Evolutionary conservation across 2,797 vertebrate species (phyloP), one percentile per base, ranked within the genome.

Genomic region (Spondyliosoma cantharus): DNA sequence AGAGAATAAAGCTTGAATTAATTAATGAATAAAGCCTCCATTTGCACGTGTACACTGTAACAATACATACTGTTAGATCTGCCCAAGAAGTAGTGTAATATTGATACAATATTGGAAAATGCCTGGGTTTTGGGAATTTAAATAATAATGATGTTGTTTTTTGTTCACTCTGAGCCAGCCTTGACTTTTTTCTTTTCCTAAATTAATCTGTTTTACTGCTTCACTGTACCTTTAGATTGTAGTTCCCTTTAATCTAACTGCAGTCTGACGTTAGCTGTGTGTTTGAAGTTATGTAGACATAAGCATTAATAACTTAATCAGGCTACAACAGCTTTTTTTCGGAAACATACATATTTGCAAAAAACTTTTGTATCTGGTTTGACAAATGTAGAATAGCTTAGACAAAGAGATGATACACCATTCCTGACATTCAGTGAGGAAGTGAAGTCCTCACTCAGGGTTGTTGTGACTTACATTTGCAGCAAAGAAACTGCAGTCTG

Each of bases 381-480:
- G 5, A 61, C 16, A 48, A 24, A n/a, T 50, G 49, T 13, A 20
- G 58, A 68, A 16, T 25, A 43, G 32, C 24, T 76, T 1, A 25
- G 14, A 56, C 20, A 64, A 25, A 67, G 69, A 67, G 16, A 27
- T 27, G 25, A 63, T 57, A 29, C 50, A 58, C 22, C 42, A 8
- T 16, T 53, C 3, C n/a, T 22, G 20, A 43, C 60, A n/a, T 43
- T 49, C 56, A 29, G 2, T 54, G 20, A 46, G 4, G 45, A 59
- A 70, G 54, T 64, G 19, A 66, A 57, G 25, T 76, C 67, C 46
- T 71, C 50, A 53, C 37, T 83, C 50, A 15, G 54, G 46, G 7
- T 37, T 71, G 27, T n/a, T 25, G 56, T 37, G 60, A 45, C 74
- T 80, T 27, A 74, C 67, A 52, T 70, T 53, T 65, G 49, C 78